Conservation (phyloP, 2,888 invertebrate species). For the Anthophora plumipes region DNA sequence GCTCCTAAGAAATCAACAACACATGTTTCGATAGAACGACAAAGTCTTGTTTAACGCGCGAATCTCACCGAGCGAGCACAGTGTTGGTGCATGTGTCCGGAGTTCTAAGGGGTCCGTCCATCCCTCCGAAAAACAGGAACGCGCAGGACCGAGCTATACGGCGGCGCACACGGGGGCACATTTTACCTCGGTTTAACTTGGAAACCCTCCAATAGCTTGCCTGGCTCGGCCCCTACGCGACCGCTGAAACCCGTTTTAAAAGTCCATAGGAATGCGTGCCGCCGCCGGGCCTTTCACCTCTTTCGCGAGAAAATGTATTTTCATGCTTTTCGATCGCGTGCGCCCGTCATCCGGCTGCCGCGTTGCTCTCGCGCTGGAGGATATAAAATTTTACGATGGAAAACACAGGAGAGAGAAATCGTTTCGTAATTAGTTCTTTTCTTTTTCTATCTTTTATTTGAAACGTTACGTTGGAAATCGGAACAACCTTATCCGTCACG, state of each 20-base stretch:
- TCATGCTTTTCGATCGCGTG: constrained; percentile 54
- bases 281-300: constrained; percentile 65
- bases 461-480: constrained; percentile 4
- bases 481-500: constrained; percentile 1
- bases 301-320: constrained; percentile 65
- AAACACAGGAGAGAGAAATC: constrained; percentile 32
- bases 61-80: constrained; percentile 22
- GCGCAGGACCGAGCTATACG: constrained; percentile 65
- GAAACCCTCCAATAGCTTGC: constrained; percentile 65
- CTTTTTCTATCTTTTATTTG: neutral
- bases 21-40: constrained; percentile 7
- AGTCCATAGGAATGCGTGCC: constrained; percentile 67
- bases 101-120: constrained; percentile 43
- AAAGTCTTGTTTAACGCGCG: neutral
- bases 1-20: neutral
- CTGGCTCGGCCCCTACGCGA: constrained; percentile 44
- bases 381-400: constrained; percentile 26
- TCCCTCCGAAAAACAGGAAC: constrained; percentile 48
- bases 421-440: neutral
- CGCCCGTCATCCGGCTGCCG: constrained; percentile 24
- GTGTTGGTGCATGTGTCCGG: constrained; percentile 10
- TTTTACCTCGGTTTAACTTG: constrained; percentile 62
- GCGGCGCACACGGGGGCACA: constrained; percentile 48
- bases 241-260: constrained; percentile 67
- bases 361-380: neutral